Evolutionary conservation across 2,888 invertebrate genomes (phyloP), one percentile per base, ranked within the genome.

Genomic region (Uloborus plumipes): DNA sequence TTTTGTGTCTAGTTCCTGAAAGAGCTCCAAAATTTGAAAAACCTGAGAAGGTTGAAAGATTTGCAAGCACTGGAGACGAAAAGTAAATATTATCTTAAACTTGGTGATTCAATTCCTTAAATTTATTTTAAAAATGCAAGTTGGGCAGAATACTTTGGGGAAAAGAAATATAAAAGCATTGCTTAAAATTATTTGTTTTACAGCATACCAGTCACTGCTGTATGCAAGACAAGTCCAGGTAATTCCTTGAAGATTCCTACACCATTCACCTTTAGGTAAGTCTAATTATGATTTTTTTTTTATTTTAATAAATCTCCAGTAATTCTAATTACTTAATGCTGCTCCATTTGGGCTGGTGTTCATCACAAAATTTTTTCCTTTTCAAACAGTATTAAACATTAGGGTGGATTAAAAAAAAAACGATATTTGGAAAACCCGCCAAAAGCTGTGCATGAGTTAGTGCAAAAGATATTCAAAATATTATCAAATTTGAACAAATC

Each of bases 1-100:
- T 73, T 75, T 50, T 39, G n/a, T 77, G 62, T 74, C 75, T 55
- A 85, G 86, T 86, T 53, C 86, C 86, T 58, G 86, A 86, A 62
- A 83, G 85, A 66, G 62, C 74, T 20, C 55, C 74, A 20, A 81
- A 81, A 59, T 55, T 67, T n/a, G 84, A 82, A 16, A 67, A 69
- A 62, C 74, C 82, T 13, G 76, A 74, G 11, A 75, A 74, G 72
- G 83, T 85, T 53, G 78, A 74, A 61, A 64, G 85, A 15, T 80
- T 84, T 81, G 69, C 85, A 31, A 84, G 84, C 50, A 82, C 84
- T 20, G 85, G 84, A 7, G 84, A 85, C 14, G 85, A 85, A 61
- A 73, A 84, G 84, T 85, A 69, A 73, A 77, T 47, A 58, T 49
- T 58, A 20, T 50, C 2, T 39, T 4, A 39, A 39, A 39, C 11